Base-by-base conservation (phyloP, 1,140 invertebrate genomes). In the Monomorium pharaonis region DNA sequence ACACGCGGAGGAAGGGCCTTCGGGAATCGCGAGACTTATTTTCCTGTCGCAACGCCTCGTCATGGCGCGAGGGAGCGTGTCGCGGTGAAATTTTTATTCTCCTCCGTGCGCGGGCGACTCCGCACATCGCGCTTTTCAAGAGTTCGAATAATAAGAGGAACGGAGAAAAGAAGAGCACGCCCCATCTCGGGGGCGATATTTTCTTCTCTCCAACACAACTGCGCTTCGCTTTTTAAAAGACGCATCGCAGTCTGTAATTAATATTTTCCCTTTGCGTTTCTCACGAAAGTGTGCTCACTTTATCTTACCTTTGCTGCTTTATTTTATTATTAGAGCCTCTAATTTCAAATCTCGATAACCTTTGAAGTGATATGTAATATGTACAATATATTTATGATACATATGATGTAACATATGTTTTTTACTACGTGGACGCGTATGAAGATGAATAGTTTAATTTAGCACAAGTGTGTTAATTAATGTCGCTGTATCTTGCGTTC, bases 71-170 rank as follows among this genome's bases (percentile, higher is more conserved):
- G 63, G 7, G 56, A 81, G 42, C 65, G 14, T 54, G 24, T 70
- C 37, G 51, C 27, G 67, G 37, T 74, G 65, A 83, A 80, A 83
- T 27, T 83, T 74, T 81, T 81, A 81, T 72, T 56, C 5, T 47
- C 51, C 18, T n/a, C 16, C 44, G n/a, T 67, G 54, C 12, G 42
- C 56, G 49, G 44, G 18, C 4, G 63, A 58, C 37, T 56, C n/a
- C 27, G 63, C 24, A 56, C 37, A 37, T 58, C 24, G 51, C 21
- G 54, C 37, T 47, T 33, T 33, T 67, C 51, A 78, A 85, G 47
- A 77, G 51, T 77, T 49, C 44, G 81, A 54, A 63, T 4, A 44
- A 33, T 27, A 49, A 51, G 14, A 72, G 42, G 12, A 69, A 74
- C n/a, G 10, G 7, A 33, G n/a, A 60, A 37, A 44, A 33, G n/a